Conservation (phyloP, 2,888 invertebrate genomes). For the Diarsia rubi region DNA sequence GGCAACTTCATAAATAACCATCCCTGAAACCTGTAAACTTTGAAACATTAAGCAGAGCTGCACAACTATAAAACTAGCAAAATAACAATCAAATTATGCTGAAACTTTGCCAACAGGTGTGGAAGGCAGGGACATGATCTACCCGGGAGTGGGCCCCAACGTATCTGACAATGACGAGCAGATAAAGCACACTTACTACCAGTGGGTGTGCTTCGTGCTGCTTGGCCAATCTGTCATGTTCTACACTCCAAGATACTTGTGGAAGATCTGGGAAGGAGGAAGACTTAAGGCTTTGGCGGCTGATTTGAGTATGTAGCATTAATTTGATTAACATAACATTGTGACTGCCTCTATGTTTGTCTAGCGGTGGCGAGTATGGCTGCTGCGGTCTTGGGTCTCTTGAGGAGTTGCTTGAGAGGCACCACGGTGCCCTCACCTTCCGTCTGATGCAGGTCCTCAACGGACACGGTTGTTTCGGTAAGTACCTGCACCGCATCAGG, state of each 20-base stretch:
- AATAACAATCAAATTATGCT: neutral
- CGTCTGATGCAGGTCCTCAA: too few species aligned
- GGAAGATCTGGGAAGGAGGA: constrained; percentile 94
- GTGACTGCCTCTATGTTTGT: too few species aligned
- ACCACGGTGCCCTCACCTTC: too few species aligned
- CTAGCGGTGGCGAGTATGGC: too few species aligned
- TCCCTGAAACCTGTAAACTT: neutral
- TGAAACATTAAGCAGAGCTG: neutral
- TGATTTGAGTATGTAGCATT: constrained; percentile 87
- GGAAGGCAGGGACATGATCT: constrained; percentile 88
- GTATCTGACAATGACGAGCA: constrained; percentile 85
- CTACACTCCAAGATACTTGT: constrained; percentile 93
- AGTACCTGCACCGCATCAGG: too few species aligned
- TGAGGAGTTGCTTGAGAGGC: too few species aligned
- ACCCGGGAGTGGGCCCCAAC: constrained; percentile 88
- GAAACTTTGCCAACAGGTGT: constrained; percentile 74
- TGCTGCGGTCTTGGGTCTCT: too few species aligned
- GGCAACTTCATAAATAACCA: neutral
- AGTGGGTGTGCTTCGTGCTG: constrained; percentile 94
- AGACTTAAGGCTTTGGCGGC: constrained; percentile 91
- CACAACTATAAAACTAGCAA: neutral
- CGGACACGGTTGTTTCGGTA: too few species aligned
- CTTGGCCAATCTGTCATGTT: constrained; percentile 93
- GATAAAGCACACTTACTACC: constrained; percentile 92
- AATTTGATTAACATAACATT: neutral